Evolutionary conservation across 2,888 invertebrate genomes (phyloP).

Genomic region (Drosophila prostipennis): DNA sequence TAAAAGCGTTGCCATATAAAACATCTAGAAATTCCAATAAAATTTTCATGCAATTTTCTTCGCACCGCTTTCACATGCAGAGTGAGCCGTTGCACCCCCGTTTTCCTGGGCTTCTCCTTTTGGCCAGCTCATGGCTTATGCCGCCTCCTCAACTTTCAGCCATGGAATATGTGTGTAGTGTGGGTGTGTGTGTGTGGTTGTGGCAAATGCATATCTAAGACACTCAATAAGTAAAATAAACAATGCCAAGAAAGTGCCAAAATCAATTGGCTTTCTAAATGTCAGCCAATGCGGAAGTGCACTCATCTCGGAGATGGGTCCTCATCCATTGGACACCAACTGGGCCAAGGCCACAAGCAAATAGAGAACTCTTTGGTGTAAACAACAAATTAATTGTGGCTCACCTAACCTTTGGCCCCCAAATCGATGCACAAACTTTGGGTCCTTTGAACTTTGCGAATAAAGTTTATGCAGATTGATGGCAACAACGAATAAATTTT

Average conservation of each 20-base stretch:
- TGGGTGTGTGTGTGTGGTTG: constrained; percentile 20
- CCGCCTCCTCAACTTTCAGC: constrained; percentile 20
- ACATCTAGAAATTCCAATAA: constrained; percentile 58
- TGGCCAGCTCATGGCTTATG: constrained; percentile 49
- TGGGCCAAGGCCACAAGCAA: constrained; percentile 37
- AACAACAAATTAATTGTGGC: constrained; percentile 40
- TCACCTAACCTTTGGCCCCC: constrained; percentile 10
- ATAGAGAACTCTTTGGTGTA: constrained; percentile 22
- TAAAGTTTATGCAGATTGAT: constrained; percentile 32
- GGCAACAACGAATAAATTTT: constrained; percentile 34
- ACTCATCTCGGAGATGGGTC: constrained; percentile 21
- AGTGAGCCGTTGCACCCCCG: constrained; percentile 25
- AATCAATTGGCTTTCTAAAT: constrained; percentile 57
- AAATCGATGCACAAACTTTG: constrained; percentile 26
- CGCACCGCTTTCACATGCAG: constrained; percentile 46
- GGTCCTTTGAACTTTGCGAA: constrained; percentile 1
- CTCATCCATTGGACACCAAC: constrained; percentile 11
- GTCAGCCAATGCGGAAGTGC: constrained; percentile 42
- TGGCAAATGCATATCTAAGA: constrained; percentile 52
- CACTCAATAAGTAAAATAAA: constrained; percentile 61
- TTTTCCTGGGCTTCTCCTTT: constrained; percentile 9
- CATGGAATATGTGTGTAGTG: background rate
- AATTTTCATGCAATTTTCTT: constrained; percentile 59
- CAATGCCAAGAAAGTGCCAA: constrained; percentile 59
- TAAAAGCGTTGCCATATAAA: constrained; percentile 55